These are phyloP conservation scores for Morelia viridis DNA, from an alignment of 2,797 vertebrate genomes.

Conservation along the genomic window DNA sequence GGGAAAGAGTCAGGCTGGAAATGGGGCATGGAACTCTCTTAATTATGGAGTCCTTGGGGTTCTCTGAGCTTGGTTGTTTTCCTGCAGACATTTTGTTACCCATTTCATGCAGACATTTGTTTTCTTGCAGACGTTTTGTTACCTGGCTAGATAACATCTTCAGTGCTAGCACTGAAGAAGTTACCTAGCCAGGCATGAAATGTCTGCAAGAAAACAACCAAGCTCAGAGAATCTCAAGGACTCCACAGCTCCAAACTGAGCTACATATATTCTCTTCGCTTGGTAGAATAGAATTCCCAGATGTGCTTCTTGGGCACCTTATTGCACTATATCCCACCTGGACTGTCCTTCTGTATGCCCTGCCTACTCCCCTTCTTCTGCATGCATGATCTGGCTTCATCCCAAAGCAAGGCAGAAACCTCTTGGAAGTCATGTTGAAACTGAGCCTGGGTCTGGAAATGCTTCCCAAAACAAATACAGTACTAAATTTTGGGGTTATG, in stretches of 20 bases:
- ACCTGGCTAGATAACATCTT: no score
- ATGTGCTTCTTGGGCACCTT: neutral
- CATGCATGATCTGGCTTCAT: constrained; percentile 4
- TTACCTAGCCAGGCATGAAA: no score
- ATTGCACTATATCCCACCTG: neutral
- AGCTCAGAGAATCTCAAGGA: no score
- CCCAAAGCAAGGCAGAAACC: neutral
- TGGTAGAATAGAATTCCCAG: neutral
- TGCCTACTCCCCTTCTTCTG: neutral
- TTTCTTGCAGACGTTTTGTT: no score
- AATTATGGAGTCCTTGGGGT: no score
- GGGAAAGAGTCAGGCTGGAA: neutral
- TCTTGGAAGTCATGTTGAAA: neutral
- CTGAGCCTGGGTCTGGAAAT: neutral
- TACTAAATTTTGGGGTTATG: neutral
- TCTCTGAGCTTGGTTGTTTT: no score
- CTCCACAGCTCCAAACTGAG: no score
- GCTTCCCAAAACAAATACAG: constrained; percentile 16
- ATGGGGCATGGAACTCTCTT: neutral
- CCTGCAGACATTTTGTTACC: no score
- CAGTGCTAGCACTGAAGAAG: no score
- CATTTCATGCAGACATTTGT: no score
- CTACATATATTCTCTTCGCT: no score
- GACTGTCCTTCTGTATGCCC: neutral
- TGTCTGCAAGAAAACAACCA: no score